Conservation (phyloP, 2,888 invertebrate genomes). For the Hirtodrosophila duncani region DNA sequence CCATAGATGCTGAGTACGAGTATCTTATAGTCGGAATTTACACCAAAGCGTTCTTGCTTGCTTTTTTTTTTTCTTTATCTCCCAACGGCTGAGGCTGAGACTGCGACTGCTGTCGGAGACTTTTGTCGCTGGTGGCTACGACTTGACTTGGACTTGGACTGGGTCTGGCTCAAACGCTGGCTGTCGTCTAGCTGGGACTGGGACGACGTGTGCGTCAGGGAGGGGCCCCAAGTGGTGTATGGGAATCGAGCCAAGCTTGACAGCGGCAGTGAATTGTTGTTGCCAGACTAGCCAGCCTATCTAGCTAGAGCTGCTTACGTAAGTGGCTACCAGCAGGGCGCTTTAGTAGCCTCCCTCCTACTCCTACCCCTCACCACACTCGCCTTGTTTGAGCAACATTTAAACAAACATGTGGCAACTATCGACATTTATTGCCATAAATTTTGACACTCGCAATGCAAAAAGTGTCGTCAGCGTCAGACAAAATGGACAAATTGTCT, state of each 20-base stretch:
- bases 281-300: slow-evolving; percentile 6
- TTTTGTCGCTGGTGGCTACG: slow-evolving; percentile 45
- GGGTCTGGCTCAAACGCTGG: slow-evolving; percentile 1
- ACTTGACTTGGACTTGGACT: slow-evolving; percentile 29
- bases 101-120: too few species aligned
- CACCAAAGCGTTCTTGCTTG: too few species aligned
- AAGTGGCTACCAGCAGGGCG: slow-evolving; percentile 48
- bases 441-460: slow-evolving; percentile 71
- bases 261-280: slow-evolving; percentile 60
- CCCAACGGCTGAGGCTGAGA: too few species aligned
- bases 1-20: too few species aligned
- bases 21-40: too few species aligned
- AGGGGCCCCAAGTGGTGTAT: not conserved
- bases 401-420: slow-evolving; percentile 54
- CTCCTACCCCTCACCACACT: slow-evolving; percentile 5
- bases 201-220: slow-evolving; percentile 4
- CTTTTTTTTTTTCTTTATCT: too few species aligned
- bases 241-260: slow-evolving; percentile 33
- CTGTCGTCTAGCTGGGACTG: slow-evolving; percentile 3
- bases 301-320: slow-evolving; percentile 26
- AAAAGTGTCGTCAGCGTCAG: slow-evolving; percentile 58
- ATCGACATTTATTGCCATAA: slow-evolving; percentile 73
- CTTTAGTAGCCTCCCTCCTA: slow-evolving; percentile 13
- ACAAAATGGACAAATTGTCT: slow-evolving; percentile 64
- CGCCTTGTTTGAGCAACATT: slow-evolving; percentile 64